These are phyloP conservation scores for Alsophila aescularia DNA, from an alignment of 2,888 invertebrate genomes.

Conservation along the genomic window DNA sequence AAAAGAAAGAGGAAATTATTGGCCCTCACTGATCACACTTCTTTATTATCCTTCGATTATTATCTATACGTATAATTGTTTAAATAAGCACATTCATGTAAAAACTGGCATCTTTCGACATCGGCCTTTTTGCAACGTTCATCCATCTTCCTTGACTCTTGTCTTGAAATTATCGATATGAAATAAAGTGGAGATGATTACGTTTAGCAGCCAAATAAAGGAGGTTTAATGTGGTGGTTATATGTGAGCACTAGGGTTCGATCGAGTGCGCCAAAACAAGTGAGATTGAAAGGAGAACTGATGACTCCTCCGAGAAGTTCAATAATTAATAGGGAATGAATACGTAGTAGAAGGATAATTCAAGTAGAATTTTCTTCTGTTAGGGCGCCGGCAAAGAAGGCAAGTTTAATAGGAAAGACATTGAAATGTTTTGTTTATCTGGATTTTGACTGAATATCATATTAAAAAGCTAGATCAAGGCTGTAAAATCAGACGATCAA, in stretches of 20 bases:
- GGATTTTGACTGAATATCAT: not conserved
- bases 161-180: not conserved
- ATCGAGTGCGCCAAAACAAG: not conserved
- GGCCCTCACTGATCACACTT: slow-evolving; percentile 6
- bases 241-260: no score
- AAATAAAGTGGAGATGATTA: not conserved
- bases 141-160: slow-evolving; percentile 3
- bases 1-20: slow-evolving; percentile 43
- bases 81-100: slow-evolving; percentile 23
- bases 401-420: not conserved
- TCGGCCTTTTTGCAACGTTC: not conserved
- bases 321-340: no score
- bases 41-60: not conserved
- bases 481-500: not conserved
- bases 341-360: not conserved
- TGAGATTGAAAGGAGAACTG: no score
- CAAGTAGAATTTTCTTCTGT: not conserved
- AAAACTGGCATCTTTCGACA: slow-evolving; percentile 3
- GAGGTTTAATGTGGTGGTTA: no score
- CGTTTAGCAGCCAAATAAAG: no score
- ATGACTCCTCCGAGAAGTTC: no score
- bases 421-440: not conserved
- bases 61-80: slow-evolving; percentile 4
- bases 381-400: not conserved
- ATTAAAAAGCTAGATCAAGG: not conserved